Evolutionary conservation across 2,888 invertebrate genomes (phyloP).

Genomic region (Trachelus troglodyta): DNA sequence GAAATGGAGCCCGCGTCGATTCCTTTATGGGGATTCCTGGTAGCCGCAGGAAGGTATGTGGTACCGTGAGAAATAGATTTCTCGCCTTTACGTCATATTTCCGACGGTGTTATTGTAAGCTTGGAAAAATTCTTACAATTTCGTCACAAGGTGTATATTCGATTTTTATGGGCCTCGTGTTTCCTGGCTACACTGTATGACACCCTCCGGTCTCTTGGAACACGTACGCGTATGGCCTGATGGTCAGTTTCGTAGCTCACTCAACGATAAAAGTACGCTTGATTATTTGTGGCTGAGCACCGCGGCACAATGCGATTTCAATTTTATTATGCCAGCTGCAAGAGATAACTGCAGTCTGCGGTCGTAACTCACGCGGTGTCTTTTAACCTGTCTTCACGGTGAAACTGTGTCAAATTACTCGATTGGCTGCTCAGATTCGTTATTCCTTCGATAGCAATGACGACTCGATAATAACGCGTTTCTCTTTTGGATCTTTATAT

Average conservation of each 20-base stretch:
- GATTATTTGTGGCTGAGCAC: slow-evolving; percentile 40
- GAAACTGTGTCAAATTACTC: slow-evolving; percentile 55
- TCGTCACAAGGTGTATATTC: neutral
- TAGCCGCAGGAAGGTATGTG: neutral
- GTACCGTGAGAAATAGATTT: neutral
- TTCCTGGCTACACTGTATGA: neutral
- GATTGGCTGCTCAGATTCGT: slow-evolving; percentile 19
- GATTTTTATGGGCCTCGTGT: neutral
- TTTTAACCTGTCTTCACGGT: slow-evolving; percentile 49
- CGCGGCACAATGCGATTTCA: slow-evolving; percentile 53
- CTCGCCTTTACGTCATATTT: neutral
- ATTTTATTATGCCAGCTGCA: slow-evolving; percentile 60
- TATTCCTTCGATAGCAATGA: slow-evolving; percentile 3
- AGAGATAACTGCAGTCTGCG: slow-evolving; percentile 28
- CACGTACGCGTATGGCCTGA: neutral
- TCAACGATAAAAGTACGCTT: slow-evolving; percentile 53
- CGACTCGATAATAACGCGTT: slow-evolving; percentile 20
- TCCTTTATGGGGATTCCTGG: neutral
- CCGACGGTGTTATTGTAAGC: neutral
- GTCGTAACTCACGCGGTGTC: slow-evolving; percentile 53
- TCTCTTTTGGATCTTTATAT: neutral
- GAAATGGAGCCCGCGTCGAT: neutral
- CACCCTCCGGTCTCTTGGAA: neutral
- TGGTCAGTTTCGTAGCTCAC: neutral
- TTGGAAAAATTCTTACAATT: neutral